Percentiles rank a stretch among this genome's conserved stretches.
Evolutionary conservation across 2,888 invertebrate species (phyloP).

Genomic region (Metellina segmentata): DNA sequence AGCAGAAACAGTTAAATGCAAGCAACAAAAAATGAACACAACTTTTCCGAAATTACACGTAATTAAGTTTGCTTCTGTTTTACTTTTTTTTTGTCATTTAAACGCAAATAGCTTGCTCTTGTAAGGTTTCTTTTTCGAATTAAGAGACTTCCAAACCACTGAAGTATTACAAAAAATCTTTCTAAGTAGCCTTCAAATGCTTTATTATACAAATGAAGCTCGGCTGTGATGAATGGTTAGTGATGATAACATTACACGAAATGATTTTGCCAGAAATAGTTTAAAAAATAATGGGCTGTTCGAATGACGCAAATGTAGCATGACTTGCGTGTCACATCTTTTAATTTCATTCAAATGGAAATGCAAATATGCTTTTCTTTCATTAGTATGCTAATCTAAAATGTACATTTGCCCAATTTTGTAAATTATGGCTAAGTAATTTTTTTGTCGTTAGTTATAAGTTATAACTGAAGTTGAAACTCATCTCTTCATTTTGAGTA

Average conservation of each 20-base stretch:
- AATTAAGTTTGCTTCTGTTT: slow-evolving; percentile 42
- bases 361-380: too few relatives aligned
- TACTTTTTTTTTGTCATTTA: slow-evolving; percentile 12
- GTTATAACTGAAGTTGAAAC: too few relatives aligned
- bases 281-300: background rate
- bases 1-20: slow-evolving; percentile 26
- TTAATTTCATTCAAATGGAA: too few relatives aligned
- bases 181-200: slow-evolving; percentile 5
- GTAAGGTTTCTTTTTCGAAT: slow-evolving; percentile 9
- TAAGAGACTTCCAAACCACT: slow-evolving; percentile 1
- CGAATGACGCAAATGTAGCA: background rate
- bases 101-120: slow-evolving; percentile 21
- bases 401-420: too few relatives aligned
- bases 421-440: too few relatives aligned
- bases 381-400: too few relatives aligned
- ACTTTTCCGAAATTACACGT: slow-evolving; percentile 47
- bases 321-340: background rate
- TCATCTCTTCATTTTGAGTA: too few relatives aligned
- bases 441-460: too few relatives aligned
- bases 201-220: slow-evolving; percentile 35
- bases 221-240: background rate
- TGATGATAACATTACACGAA: background rate
- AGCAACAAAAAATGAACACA: slow-evolving; percentile 26
- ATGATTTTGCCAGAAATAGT: background rate
- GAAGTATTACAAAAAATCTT: slow-evolving; percentile 22